Evolutionary conservation across 2,797 vertebrate genomes (phyloP).

Genomic region (Manis crassicaudata): DNA sequence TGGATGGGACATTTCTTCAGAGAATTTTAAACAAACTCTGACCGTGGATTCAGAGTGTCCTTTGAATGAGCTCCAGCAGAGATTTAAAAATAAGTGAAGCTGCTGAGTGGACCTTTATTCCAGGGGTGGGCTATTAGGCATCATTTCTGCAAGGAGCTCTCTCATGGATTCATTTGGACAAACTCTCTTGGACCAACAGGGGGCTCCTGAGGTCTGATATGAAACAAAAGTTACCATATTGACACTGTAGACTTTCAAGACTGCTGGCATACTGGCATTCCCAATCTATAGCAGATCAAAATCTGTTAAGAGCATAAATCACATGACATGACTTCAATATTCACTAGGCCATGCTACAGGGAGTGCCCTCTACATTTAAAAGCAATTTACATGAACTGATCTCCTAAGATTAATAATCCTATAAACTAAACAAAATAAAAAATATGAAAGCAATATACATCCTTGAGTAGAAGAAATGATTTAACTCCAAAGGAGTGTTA

Average conservation of each 20-base stretch:
- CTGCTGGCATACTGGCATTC: neutral
- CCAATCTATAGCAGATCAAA: neutral
- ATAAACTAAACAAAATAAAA: slow-evolving; percentile 31
- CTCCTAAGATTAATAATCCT: neutral
- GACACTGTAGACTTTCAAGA: neutral
- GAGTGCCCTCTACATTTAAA: neutral
- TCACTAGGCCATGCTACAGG: neutral
- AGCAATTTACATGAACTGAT: neutral
- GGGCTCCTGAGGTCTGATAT: neutral
- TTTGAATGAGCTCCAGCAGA: neutral
- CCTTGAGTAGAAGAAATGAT: neutral
- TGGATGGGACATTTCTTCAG: neutral
- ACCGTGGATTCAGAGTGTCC: neutral
- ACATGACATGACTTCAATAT: neutral
- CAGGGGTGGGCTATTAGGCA: neutral
- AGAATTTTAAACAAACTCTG: neutral
- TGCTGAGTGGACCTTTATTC: neutral
- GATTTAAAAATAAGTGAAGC: neutral
- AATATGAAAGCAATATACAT: neutral
- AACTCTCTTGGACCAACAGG: neutral
- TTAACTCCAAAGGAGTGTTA: neutral
- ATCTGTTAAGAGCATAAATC: neutral
- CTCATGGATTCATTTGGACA: neutral
- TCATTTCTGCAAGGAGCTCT: neutral
- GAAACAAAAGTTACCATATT: neutral